Base-by-base conservation (phyloP, 2,797 vertebrate genomes). In the Leucoraja ocellata region DNA sequence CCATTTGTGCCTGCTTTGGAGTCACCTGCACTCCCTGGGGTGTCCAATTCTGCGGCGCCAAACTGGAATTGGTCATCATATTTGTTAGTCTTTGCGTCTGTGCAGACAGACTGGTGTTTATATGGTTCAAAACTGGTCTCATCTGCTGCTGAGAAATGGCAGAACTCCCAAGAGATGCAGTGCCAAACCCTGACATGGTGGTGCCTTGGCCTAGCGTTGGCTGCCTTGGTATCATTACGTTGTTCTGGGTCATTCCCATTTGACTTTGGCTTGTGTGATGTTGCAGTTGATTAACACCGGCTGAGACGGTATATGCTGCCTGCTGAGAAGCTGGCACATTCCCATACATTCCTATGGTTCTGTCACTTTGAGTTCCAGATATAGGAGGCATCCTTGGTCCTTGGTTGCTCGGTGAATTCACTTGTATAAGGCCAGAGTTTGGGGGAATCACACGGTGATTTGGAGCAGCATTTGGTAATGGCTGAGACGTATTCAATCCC, bases 241-340 rank as follows among this genome's bases (percentile, higher is more conserved):
- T 98, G 94, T 94, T 98, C 76, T 96, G 97, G 95, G 94, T 95
- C 28, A 97, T 95, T 94, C 97, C 96, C 21, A 98, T 94, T 93
- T 96, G 97, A 83, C 95, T 97, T 90, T 97, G 96, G 94, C 95
- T 97, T 95, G 96, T 97, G 93, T 97, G 97, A 86, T 97, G 97
- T 94, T 97, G 96, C 94, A 98, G 95, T 32, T 97, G 97, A 94
- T 95, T 95, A 93, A 96, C 95, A 91, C 95, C 96, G 74, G 96
- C 94, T 71, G 96, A 94, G 54, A 97, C 94, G 0, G 95, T 97
- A 94, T 97, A 96, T 0, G 95, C 80, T 0, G 94, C 94, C 0
- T 96, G 95, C 76, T 97, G 97, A 93, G 95, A 96, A 94, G 98
- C 98, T 0, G 96, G 93, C 93, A 97, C 95, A 32, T 94, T 96